Evolutionary conservation across 2,113 vertebrate species (phyloP), one percentile per base, ranked within the genome.

Genomic region (Corydoras maculifer): DNA sequence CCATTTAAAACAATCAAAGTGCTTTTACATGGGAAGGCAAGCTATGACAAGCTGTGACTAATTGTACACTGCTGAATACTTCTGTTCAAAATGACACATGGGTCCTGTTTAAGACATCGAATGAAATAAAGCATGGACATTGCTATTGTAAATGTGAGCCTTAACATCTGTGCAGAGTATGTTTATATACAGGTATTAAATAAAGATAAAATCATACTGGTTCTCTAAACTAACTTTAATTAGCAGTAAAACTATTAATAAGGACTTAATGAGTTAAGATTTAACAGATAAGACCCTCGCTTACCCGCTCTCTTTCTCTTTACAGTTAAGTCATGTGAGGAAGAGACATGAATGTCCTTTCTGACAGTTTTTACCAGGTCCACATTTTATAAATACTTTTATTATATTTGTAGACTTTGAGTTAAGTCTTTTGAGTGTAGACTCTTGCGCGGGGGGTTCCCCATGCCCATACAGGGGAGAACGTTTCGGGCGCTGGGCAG

Each of bases 231-330:
- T 73, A 79, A 83, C 87, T 84, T 86, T 87, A 87, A 89, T 88
- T 88, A 86, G 84, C 86, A 88, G 86, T 88, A 88, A 85, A 86
- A 85, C 81, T 81, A 80, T 80, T 73, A 87, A 89, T 89, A 90
- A 88, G 82, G 76, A 78, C 78, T 84, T 87, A 87, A 89, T 88
- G 86, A 85, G 86, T n/a, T n/a, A n/a, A 84, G 82, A 84, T 87
- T 88, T 85, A 89, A 85, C 80, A 88, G 88, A 89, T 90, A 87
- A 86, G 80, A 75, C 75, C 54, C 64, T 29, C 12, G 64, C 58
- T 57, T 68, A 43, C 57, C 65, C 61, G 43, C 54, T 58, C 51
- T 12, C 51, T 8, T 10, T 12, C 51, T 12, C 51, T 43, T 43
- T 43, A 43, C 35, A 43, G 35, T 43, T 2, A 43, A 43, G 35